Evolutionary conservation across 2,888 invertebrate genomes (phyloP).

Genomic region (Tricholauxania praeusta): DNA sequence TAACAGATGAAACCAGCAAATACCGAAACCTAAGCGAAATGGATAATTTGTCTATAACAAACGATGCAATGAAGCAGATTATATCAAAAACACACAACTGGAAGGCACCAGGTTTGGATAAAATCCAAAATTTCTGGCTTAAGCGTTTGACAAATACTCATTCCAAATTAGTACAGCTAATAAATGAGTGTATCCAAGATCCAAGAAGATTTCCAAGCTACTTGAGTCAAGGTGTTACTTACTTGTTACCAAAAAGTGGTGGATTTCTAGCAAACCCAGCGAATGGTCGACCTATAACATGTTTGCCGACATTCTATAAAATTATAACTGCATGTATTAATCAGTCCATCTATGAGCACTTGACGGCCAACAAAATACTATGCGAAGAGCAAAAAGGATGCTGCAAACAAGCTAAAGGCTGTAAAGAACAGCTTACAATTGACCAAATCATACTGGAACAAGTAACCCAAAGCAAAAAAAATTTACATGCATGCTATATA

Average conservation of each 20-base stretch:
- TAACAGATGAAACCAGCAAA: no score
- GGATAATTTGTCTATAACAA: no score
- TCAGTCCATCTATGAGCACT: constrained; percentile 15
- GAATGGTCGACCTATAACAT: constrained; percentile 32
- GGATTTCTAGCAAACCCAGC: not conserved
- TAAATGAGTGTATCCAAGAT: not conserved
- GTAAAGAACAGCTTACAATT: not conserved
- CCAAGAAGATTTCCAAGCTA: not conserved
- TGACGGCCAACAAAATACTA: constrained; percentile 9
- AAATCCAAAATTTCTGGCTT: not conserved
- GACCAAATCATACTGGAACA: not conserved
- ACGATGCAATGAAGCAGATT: no score
- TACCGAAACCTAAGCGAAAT: no score
- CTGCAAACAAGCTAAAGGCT: not conserved
- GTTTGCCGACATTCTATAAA: constrained; percentile 30
- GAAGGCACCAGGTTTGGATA: not conserved
- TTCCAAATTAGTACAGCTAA: not conserved
- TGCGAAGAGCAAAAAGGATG: not conserved
- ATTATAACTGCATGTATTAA: constrained; percentile 30
- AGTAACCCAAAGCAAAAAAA: no score
- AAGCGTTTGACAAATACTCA: constrained; percentile 4
- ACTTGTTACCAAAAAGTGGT: constrained; percentile 4
- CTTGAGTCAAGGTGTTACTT: not conserved
- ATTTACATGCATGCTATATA: no score
- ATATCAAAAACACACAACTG: not conserved